A percentile compares a stretch with the other conserved stretches of the same genome.
Evolutionary conservation across 2,888 invertebrate species (phyloP).

Genomic region (Stegana nigrithorax): DNA sequence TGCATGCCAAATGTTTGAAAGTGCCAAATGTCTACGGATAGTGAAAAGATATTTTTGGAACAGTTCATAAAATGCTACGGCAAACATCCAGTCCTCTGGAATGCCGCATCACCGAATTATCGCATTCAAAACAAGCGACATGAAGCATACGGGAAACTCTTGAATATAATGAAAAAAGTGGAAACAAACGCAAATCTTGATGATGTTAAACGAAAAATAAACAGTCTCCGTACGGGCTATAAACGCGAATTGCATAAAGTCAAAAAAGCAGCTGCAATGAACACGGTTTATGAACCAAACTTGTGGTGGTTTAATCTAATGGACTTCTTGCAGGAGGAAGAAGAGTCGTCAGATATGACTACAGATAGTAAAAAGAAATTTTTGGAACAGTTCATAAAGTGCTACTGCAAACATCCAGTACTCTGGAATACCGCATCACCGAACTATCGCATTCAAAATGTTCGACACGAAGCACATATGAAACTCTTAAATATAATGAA

Average conservation of each 20-base stretch:
- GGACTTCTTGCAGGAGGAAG: background rate
- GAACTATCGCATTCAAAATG: background rate
- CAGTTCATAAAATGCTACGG: background rate
- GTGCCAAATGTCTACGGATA: background rate
- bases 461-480: background rate
- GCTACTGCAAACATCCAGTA: background rate
- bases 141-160: background rate
- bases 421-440: background rate
- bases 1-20: too few species aligned
- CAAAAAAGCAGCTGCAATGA: background rate
- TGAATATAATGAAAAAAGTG: background rate
- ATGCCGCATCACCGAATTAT: background rate
- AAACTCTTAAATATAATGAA: background rate
- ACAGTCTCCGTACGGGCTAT: background rate
- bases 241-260: background rate
- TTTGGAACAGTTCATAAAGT: background rate
- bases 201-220: constrained; percentile 4
- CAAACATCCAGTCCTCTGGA: background rate
- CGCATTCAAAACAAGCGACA: too few species aligned
- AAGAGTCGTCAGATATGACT: background rate
- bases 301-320: background rate
- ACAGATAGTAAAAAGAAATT: background rate
- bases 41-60: background rate
- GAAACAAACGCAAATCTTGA: background rate
- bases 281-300: background rate